A percentile compares a stretch with the other conserved stretches of the same genome.
Evolutionary conservation across 2,888 invertebrate species (phyloP).

Genomic region (Orchesellides sinensis): DNA sequence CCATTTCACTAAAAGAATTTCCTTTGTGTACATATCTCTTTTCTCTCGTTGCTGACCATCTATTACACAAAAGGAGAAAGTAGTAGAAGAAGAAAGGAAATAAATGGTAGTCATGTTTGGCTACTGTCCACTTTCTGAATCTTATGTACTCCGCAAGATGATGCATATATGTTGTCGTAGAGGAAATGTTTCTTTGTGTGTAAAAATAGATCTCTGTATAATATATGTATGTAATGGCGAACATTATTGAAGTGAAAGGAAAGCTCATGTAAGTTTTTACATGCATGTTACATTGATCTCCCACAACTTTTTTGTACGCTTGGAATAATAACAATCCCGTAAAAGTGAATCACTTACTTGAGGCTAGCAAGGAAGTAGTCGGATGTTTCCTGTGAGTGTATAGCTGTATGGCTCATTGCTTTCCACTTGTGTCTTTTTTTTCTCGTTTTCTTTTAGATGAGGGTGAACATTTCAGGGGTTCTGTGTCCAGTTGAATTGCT

Average conservation of each 20-base stretch:
- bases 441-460: constrained; percentile 15
- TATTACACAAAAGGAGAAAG: neutral
- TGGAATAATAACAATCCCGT: constrained; percentile 71
- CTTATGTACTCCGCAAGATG: constrained; percentile 3
- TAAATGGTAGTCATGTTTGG: neutral
- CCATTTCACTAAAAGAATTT: constrained; percentile 43
- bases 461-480: neutral
- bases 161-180: neutral
- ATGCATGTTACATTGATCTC: constrained; percentile 2
- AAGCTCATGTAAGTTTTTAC: neutral
- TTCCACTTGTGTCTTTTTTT: constrained; percentile 8
- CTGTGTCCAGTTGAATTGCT: neutral
- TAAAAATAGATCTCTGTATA: too few relatives aligned
- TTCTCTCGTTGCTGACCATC: constrained; percentile 14
- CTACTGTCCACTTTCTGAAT: constrained; percentile 19
- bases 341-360: constrained; percentile 67
- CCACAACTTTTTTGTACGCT: constrained; percentile 25
- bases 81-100: neutral
- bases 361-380: neutral
- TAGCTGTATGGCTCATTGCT: neutral
- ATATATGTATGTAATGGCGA: too few relatives aligned
- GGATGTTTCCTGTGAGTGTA: neutral
- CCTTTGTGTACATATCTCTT: too few relatives aligned
- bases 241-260: constrained; percentile 4
- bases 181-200: neutral